phyloP scores from a whole-genome alignment of 2,888 invertebrate genomes.

The Napeogenes sylphis region DNA sequence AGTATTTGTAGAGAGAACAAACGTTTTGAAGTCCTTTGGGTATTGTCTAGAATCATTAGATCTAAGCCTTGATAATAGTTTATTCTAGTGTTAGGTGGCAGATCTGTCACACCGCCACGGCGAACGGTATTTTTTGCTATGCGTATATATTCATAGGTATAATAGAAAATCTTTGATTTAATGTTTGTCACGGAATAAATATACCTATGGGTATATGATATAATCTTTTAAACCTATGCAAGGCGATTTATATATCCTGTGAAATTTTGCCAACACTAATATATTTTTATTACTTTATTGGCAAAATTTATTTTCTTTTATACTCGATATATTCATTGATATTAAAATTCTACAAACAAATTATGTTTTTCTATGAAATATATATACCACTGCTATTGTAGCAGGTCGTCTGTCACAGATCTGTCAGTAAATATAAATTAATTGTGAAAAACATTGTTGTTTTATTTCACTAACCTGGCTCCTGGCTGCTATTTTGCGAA shows the following conservation, averaged over 20 bases:
- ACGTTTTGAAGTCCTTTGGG: slow-evolving; percentile 30
- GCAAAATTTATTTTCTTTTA: slow-evolving; percentile 20
- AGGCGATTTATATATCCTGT: slow-evolving; percentile 18
- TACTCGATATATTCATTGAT: slow-evolving; percentile 1
- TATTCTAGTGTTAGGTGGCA: slow-evolving; percentile 65
- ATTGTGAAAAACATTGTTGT: slow-evolving; percentile 72
- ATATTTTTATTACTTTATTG: slow-evolving; percentile 13
- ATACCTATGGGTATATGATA: background rate
- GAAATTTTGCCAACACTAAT: slow-evolving; percentile 18
- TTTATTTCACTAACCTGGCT: slow-evolving; percentile 51
- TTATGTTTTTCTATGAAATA: background rate
- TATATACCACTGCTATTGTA: slow-evolving; percentile 40
- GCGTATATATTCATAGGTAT: slow-evolving; percentile 53
- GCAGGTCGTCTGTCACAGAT: slow-evolving; percentile 63
- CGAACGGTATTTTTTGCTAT: slow-evolving; percentile 52
- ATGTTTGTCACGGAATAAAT: background rate
- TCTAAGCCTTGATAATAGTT: slow-evolving; percentile 61
- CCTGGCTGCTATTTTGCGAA: slow-evolving; percentile 26
- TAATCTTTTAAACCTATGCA: slow-evolving; percentile 8
- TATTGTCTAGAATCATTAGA: slow-evolving; percentile 36
- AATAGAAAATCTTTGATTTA: background rate
- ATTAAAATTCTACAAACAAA: background rate
- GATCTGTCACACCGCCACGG: slow-evolving; percentile 69
- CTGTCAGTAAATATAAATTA: slow-evolving; percentile 75
- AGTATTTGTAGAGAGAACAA: background rate